Base-by-base conservation (phyloP, 2,113 vertebrate genomes). In the Mesitornis unicolor region DNA sequence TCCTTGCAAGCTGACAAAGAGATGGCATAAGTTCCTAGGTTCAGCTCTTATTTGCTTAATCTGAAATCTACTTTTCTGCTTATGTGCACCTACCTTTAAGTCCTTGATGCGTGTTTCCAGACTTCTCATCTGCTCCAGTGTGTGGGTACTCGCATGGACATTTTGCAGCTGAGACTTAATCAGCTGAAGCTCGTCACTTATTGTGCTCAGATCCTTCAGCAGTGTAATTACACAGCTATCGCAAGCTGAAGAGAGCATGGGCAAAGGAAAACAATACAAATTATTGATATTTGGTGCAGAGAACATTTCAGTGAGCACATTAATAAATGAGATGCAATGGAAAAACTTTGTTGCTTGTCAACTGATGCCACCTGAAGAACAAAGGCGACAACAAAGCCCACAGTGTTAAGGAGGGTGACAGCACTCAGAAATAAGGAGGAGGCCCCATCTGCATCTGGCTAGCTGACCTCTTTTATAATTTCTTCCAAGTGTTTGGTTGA, bases 201-300 rank as follows among this genome's bases (percentile, higher is more conserved):
- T 98, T 75, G 96, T 97, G 90, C 98, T 98, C 97, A 99, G 75
- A 87, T 99, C 99, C 0, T 96, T 85, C 36, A 99, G 95, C 61
- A 99, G 98, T 1, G 98, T 99, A 91, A 98, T 97, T n/a, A 99
- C 99, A 89, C 99, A 99, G 93, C 97, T 99, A 78, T 99, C 99
- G 3, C 99, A 99, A 45, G 99, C 99, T 99, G 97, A 31, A 97
- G 93, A 35, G 83, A 95, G 54, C 45, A 84, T 11, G 43, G 45
- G 17, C 74, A 96, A 73, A 95, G 75, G 48, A 35, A 70, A 94
- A 71, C 10, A 89, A 48, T 51, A 53, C 18, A 11, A 29, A 65
- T 28, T 7, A 2, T 16, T 78, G 40, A 25, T 85, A 85, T 31
- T 77, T 78, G 60, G 63, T 57, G 56, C 19, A 75, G 47, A 79